Evolutionary conservation across 2,797 vertebrate genomes (phyloP).

Genomic region (Poeciliopsis gracilis): DNA sequence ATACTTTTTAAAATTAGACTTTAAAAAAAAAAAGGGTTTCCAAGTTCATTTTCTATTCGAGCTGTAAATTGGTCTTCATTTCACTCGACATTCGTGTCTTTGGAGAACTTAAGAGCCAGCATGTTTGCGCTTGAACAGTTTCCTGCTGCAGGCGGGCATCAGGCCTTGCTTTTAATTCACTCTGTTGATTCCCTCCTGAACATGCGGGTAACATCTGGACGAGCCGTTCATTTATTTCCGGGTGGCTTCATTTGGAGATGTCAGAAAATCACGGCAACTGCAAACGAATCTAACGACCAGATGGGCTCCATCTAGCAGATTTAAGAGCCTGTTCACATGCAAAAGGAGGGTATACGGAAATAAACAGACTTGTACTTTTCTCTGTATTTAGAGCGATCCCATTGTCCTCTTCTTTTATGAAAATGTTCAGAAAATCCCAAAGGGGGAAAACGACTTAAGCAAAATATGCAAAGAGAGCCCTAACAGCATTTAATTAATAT

Average conservation of each 20-base stretch:
- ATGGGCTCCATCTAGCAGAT: neutral
- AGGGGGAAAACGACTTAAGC: neutral
- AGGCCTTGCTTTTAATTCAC: conserved; percentile 54
- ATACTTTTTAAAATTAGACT: conserved; percentile 27
- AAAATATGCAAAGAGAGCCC: neutral
- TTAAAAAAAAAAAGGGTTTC: neutral
- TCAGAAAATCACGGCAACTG: neutral
- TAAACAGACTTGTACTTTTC: neutral
- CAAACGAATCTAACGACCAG: neutral
- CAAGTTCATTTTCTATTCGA: neutral
- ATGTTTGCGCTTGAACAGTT: conserved; percentile 26
- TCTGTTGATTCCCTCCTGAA: conserved; percentile 30
- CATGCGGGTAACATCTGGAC: conserved; percentile 56
- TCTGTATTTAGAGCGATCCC: neutral
- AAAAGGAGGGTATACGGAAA: neutral
- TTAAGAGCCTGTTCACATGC: neutral
- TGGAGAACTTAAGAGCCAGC: neutral
- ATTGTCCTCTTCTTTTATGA: neutral
- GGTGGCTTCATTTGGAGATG: conserved; percentile 35
- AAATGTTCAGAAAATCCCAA: neutral
- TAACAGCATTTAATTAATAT: neutral
- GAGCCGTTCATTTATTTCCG: conserved; percentile 5
- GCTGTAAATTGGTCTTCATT: neutral
- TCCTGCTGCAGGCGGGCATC: conserved; percentile 45
- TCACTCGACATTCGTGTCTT: neutral